Percentiles rank a stretch among this genome's conserved stretches.
phyloP scores from a whole-genome alignment of 1,140 invertebrate genomes.

The Gryon sp. region DNA sequence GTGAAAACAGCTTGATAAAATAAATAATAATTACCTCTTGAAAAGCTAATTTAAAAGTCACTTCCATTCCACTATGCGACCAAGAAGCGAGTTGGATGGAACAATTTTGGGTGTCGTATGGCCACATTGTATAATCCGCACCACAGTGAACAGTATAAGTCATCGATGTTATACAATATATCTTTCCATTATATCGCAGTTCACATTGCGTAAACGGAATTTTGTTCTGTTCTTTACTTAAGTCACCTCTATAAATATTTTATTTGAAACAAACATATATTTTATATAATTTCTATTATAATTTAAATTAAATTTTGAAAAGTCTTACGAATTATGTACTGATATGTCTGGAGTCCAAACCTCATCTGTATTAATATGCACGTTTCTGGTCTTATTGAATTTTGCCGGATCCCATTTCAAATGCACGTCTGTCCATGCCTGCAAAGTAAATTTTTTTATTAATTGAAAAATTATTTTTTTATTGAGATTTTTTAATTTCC shows the following conservation, averaged over 20 bases:
- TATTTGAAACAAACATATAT: too few species aligned
- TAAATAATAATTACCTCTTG: slow-evolving; percentile 35
- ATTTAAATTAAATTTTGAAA: too few species aligned
- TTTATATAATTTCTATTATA: too few species aligned
- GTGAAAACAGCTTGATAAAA: too few species aligned
- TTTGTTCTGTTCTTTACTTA: slow-evolving; percentile 11
- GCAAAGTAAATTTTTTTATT: too few species aligned
- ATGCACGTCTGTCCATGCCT: slow-evolving; percentile 77
- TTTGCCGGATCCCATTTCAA: slow-evolving; percentile 74
- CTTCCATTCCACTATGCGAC: slow-evolving; percentile 81
- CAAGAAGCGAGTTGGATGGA: slow-evolving; percentile 73
- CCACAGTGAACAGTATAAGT: slow-evolving; percentile 57
- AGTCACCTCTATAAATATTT: slow-evolving; percentile 44
- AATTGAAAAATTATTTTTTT: too few species aligned
- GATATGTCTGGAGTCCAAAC: slow-evolving; percentile 78
- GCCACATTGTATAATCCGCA: slow-evolving; percentile 71
- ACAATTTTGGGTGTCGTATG: slow-evolving; percentile 73
- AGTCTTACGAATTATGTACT: slow-evolving; percentile 74
- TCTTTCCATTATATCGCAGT: slow-evolving; percentile 29
- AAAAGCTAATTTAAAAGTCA: slow-evolving; percentile 75
- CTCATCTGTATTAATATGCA: slow-evolving; percentile 67
- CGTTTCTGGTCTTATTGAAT: slow-evolving; percentile 64
- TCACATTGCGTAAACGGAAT: slow-evolving; percentile 54
- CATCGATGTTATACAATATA: slow-evolving; percentile 62
- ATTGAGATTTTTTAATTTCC: too few species aligned